phyloP scores from a whole-genome alignment of 2,113 vertebrate species.

The Neoarius graeffei region DNA sequence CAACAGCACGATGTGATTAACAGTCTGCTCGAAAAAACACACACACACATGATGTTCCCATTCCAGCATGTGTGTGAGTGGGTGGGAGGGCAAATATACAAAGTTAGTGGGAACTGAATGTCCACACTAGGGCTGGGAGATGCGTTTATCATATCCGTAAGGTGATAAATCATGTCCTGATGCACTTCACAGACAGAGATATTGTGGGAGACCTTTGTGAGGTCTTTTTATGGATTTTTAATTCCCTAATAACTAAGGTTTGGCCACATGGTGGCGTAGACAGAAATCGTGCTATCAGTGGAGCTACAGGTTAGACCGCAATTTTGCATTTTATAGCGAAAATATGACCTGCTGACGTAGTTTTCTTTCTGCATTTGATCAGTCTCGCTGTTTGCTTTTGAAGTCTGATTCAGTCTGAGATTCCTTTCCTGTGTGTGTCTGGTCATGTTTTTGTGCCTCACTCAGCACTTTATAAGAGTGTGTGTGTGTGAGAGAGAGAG shows the following conservation, averaged over 20 bases:
- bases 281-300: background rate
- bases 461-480: background rate
- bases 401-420: background rate
- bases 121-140: background rate
- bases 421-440: background rate
- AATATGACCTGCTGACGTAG: background rate
- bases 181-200: no score
- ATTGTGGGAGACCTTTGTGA: no score
- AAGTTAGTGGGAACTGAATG: background rate
- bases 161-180: background rate
- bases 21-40: background rate
- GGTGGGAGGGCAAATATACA: no score
- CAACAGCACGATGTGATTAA: background rate
- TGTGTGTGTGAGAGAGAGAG: background rate
- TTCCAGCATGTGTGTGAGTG: background rate
- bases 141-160: background rate
- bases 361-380: background rate
- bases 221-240: background rate
- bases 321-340: background rate
- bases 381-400: background rate
- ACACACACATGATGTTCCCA: background rate
- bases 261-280: background rate
- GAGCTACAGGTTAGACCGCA: background rate
- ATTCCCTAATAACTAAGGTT: background rate
- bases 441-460: background rate